These are phyloP conservation scores for Lateolabrax maculatus DNA, from an alignment of 2,797 vertebrate species.

Conservation along the genomic window DNA sequence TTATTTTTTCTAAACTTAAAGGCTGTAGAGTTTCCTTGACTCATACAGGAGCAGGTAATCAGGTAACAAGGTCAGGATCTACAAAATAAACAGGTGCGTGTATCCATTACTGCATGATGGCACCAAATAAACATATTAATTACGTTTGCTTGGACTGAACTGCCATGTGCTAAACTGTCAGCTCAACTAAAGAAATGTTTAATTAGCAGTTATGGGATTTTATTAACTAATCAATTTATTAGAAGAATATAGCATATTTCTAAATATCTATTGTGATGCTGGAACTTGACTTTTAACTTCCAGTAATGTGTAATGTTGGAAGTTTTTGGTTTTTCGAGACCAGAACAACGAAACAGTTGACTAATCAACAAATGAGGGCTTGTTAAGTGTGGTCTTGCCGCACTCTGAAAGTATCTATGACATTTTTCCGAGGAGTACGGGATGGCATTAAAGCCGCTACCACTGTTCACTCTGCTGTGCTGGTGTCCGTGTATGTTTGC, in stretches of 20 bases:
- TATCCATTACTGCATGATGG: neutral
- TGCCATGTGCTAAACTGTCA: neutral
- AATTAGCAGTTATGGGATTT: neutral
- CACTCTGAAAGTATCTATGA: neutral
- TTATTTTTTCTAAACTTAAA: neutral
- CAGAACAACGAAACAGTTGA: neutral
- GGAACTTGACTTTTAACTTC: neutral
- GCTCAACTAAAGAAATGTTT: neutral
- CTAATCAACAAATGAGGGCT: neutral
- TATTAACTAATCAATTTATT: neutral
- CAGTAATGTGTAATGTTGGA: neutral
- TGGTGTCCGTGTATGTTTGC: neutral
- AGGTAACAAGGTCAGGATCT: neutral
- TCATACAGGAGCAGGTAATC: neutral
- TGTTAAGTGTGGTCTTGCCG: neutral
- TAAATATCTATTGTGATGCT: neutral
- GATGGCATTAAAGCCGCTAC: neutral
- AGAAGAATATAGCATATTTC: neutral
- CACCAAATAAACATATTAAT: neutral
- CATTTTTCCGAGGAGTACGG: neutral
- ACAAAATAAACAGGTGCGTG: slow-evolving; percentile 7
- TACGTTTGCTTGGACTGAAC: neutral
- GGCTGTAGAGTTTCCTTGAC: neutral
- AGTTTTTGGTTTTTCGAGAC: neutral
- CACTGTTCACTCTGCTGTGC: too few species aligned